phyloP scores from a whole-genome alignment of 1,140 invertebrate species.

The Tetramorium alpestre region DNA sequence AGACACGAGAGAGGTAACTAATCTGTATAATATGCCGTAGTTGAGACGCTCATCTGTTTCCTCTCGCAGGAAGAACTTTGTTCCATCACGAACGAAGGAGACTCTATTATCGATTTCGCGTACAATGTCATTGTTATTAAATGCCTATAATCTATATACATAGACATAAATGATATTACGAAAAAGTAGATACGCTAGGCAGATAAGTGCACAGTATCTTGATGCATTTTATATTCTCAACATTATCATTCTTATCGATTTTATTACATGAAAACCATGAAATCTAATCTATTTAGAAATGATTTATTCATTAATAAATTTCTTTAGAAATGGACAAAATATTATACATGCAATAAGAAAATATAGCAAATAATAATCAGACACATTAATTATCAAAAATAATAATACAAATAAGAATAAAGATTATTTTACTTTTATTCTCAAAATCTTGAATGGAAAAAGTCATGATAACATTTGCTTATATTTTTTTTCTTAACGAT shows the following conservation, averaged over 20 bases:
- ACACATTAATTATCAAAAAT: background rate
- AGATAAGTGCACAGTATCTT: background rate
- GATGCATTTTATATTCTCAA: background rate
- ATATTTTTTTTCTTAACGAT: background rate
- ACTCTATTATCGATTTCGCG: background rate
- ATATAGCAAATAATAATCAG: background rate
- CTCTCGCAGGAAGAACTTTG: constrained; percentile 56
- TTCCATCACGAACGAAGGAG: background rate
- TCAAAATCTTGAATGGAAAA: background rate
- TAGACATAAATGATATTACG: background rate
- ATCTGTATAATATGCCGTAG: constrained; percentile 85
- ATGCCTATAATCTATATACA: background rate
- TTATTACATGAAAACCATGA: background rate
- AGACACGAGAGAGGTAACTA: constrained; percentile 82
- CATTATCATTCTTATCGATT: background rate
- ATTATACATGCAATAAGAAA: background rate
- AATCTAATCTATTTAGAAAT: background rate
- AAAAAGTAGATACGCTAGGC: background rate
- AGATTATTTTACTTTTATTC: background rate
- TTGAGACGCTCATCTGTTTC: constrained; percentile 84
- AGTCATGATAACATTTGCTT: background rate
- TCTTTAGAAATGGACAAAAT: background rate
- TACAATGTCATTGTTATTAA: background rate
- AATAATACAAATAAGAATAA: background rate
- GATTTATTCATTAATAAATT: background rate